Percentiles rank a stretch among this genome's conserved stretches.
These are phyloP conservation scores for Lissonota sp. DNA, from an alignment of 2,888 invertebrate species.

Conservation along the genomic window DNA sequence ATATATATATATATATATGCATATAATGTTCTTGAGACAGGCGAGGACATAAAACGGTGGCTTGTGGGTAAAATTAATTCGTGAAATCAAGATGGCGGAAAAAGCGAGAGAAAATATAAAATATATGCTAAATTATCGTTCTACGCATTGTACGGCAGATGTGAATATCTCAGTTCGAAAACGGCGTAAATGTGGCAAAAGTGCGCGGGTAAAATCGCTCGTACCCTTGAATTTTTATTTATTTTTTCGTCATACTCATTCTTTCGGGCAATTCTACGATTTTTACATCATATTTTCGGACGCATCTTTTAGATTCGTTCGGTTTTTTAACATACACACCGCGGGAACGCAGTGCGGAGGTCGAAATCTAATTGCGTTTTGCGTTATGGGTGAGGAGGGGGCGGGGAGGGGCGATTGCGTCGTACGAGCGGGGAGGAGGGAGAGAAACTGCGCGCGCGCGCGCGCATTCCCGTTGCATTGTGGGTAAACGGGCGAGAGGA, in stretches of 20 bases:
- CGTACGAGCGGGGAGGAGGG: constrained; percentile 2
- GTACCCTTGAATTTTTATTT: not conserved
- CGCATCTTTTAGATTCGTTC: constrained; percentile 16
- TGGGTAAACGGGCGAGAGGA: constrained; percentile 69
- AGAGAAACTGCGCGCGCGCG: constrained; percentile 55
- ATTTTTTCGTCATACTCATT: not conserved
- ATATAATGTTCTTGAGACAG: not conserved
- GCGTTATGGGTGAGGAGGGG: constrained; percentile 5
- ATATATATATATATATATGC: constrained; percentile 3
- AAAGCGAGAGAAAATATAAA: constrained; percentile 4
- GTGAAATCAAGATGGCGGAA: constrained; percentile 75
- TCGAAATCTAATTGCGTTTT: constrained; percentile 58
- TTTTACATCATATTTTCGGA: not conserved
- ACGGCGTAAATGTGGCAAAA: not conserved
- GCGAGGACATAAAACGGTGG: constrained; percentile 57
- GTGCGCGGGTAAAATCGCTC: constrained; percentile 30
- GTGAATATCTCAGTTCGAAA: constrained; percentile 61
- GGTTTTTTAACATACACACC: constrained; percentile 28
- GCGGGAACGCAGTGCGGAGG: constrained; percentile 44
- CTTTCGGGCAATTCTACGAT: constrained; percentile 1
- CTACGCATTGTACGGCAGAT: constrained; percentile 46
- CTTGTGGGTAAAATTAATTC: constrained; percentile 76
- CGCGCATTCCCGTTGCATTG: constrained; percentile 76
- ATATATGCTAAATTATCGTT: not conserved
- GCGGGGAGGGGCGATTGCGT: not conserved